Conservation (phyloP, 2,797 vertebrate genomes). For the Siniperca undulata region DNA sequence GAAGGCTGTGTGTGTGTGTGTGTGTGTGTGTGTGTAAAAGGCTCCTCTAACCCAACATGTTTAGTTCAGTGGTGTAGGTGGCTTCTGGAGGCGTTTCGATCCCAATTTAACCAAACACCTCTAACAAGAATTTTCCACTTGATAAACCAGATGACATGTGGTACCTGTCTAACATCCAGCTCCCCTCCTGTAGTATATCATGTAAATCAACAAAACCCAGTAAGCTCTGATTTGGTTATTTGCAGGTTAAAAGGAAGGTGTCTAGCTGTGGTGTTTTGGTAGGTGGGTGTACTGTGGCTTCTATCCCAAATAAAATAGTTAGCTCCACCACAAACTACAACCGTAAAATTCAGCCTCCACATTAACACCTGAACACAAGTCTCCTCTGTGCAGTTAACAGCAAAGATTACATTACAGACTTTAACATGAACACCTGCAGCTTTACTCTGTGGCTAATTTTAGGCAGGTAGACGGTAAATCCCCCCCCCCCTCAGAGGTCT, state of each 20-base stretch:
- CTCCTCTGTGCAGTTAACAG: too few species aligned
- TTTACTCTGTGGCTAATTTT: too few species aligned
- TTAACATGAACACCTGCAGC: neutral
- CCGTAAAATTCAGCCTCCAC: neutral
- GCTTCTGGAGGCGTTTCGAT: conserved; percentile 7
- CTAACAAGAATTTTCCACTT: conserved; percentile 16
- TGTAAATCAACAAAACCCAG: neutral
- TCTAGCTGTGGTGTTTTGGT: neutral
- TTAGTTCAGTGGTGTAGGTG: neutral
- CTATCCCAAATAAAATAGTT: neutral
- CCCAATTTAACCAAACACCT: conserved; percentile 17
- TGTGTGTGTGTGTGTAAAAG: neutral
- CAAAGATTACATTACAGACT: too few species aligned
- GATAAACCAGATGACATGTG: conserved; percentile 6
- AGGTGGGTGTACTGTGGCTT: neutral
- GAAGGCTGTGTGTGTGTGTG: neutral
- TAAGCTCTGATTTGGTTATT: neutral
- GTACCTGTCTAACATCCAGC: neutral
- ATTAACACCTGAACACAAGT: too few species aligned
- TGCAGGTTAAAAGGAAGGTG: neutral
- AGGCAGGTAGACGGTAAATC: too few species aligned
- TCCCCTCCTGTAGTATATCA: neutral
- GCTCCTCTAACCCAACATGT: neutral
- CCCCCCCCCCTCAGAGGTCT: too few species aligned
- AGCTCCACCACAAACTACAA: neutral